phyloP scores from a whole-genome alignment of 2,113 vertebrate genomes.

The Saccopteryx leptura region DNA sequence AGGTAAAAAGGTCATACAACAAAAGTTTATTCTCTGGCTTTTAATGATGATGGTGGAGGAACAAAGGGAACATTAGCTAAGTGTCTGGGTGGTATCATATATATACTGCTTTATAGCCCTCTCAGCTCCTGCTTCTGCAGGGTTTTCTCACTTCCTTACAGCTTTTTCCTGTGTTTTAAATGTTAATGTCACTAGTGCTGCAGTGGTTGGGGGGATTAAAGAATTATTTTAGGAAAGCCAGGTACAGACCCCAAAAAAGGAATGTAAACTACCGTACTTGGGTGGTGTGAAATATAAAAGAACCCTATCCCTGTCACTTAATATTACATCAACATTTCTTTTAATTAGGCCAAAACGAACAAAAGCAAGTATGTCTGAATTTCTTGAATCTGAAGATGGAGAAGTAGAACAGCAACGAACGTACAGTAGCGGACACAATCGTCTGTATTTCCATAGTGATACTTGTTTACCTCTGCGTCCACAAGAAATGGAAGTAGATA shows the following conservation, averaged over 20 bases:
- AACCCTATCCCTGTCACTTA: neutral
- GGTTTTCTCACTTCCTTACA: neutral
- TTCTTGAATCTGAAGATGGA: slow-evolving; percentile 97
- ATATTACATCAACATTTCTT: neutral
- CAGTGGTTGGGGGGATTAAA: neutral
- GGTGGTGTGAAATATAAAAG: neutral
- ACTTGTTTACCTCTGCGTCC: slow-evolving; percentile 98
- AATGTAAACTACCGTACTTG: neutral
- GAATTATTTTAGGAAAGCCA: neutral
- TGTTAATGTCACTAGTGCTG: neutral
- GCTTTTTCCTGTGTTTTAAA: neutral
- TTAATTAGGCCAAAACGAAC: slow-evolving; percentile 95
- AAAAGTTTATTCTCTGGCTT: slow-evolving; percentile 28
- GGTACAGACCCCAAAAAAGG: neutral
- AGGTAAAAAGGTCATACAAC: slow-evolving; percentile 20
- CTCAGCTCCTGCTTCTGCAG: neutral
- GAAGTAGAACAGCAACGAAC: slow-evolving; percentile 98
- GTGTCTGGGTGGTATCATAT: neutral
- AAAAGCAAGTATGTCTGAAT: slow-evolving; percentile 98
- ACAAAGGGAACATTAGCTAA: neutral
- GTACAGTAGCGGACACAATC: slow-evolving; percentile 98
- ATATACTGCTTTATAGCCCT: neutral
- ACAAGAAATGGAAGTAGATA: slow-evolving; percentile 99
- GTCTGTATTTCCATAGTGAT: slow-evolving; percentile 99
- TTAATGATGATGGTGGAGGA: neutral